Evolutionary conservation across 2,888 invertebrate genomes (phyloP), one percentile per base, ranked within the genome.

Genomic region (Eurytoma adleriae): DNA sequence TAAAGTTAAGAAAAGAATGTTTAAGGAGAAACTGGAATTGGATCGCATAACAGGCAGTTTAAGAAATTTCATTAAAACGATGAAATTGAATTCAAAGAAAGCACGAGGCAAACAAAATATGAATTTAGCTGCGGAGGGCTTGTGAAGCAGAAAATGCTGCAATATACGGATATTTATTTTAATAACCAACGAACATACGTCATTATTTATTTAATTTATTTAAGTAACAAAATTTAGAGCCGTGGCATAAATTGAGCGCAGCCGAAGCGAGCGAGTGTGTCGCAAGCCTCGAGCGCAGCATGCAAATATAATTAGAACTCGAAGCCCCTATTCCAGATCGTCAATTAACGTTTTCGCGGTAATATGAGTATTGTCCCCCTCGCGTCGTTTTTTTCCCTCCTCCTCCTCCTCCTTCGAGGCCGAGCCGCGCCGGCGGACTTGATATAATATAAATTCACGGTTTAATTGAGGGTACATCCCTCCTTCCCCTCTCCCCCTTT

Each of bases 281-380:
- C 80, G 72, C 76, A 80, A 80, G 67, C n/a, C 40, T 40, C 61
- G 14, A 14, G 70, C 27, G n/a, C 20, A 54, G 24, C 48, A 27
- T 14, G 76, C 75, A 75, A 80, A 80, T 73, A 78, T 72, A 80
- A 80, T 80, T 80, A 80, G 77, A 69, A 77, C 62, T 73, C 80
- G 77, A 80, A 77, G 72, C 64, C 57, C 62, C 71, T 76, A 76
- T 64, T 77, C 66, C 57, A 59, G 81, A 81, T 73, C 59, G 78
- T 81, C 81, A 81, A 81, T 81, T 81, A 81, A 81, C 80, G 80
- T 80, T 77, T 80, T 80, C 80, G 80, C 80, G 80, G 80, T 80
- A 80, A 40, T 76, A 76, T 76, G 71, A 71, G 80, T 75, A 80
- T 80, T 80, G 80, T 76, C 75, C 72, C 72, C 27, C 64, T 48